Conservation (phyloP, 1,140 invertebrate species). For the Steinernema feltiae region DNA sequence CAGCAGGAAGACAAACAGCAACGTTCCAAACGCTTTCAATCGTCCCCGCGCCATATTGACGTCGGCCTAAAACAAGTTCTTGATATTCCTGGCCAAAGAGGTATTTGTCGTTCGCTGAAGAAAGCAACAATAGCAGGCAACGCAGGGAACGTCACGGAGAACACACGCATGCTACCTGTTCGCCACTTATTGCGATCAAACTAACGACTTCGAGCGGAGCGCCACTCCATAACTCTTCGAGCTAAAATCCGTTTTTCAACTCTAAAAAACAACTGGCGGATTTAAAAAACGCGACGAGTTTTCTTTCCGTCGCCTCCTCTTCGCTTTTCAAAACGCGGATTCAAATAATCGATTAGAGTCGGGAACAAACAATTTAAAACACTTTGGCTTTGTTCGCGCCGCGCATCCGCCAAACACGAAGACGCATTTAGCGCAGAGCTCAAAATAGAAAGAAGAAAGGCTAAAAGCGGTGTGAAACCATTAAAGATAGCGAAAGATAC, state of each 20-base stretch:
- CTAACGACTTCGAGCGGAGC: too few relatives aligned
- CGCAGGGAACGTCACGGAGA: too few relatives aligned
- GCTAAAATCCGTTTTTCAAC: background rate
- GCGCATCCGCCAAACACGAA: too few relatives aligned
- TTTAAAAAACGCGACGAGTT: background rate
- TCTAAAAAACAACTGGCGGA: background rate
- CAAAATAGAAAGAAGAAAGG: background rate
- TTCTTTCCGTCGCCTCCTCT: background rate
- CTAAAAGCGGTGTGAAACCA: background rate
- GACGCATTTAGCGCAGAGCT: too few relatives aligned
- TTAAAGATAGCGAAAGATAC: background rate
- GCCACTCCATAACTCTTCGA: too few relatives aligned
- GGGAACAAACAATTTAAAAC: background rate
- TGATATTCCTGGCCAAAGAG: too few relatives aligned
- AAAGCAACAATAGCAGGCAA: too few relatives aligned
- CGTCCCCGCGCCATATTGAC: background rate
- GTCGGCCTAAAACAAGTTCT: too few relatives aligned
- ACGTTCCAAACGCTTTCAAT: background rate
- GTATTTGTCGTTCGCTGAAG: too few relatives aligned
- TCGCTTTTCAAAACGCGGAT: background rate
- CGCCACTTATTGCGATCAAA: too few relatives aligned
- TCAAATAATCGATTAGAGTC: background rate
- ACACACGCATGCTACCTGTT: too few relatives aligned
- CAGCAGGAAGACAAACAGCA: slow-evolving; percentile 5
- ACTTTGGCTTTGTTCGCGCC: background rate